phyloP scores from a whole-genome alignment of 2,888 invertebrate species.

The Patella ulyssiponensis region DNA sequence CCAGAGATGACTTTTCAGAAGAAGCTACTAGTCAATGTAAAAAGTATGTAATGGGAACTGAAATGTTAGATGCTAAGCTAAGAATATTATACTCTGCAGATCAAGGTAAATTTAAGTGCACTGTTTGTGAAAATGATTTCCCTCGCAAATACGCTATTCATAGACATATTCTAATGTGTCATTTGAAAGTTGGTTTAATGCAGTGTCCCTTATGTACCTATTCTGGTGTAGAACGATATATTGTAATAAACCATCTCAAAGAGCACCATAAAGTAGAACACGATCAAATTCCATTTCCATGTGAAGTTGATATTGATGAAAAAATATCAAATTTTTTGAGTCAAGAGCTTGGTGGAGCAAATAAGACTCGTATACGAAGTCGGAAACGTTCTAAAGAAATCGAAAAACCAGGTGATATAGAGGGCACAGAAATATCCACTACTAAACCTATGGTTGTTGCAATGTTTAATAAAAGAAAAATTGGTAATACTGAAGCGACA shows the following conservation, averaged over 20 bases:
- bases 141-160: conserved; percentile 41
- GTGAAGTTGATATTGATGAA: conserved; percentile 32
- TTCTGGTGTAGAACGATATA: conserved; percentile 42
- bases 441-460: conserved; percentile 36
- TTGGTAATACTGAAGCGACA: background rate
- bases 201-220: conserved; percentile 41
- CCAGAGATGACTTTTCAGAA: background rate
- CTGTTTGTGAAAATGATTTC: conserved; percentile 41
- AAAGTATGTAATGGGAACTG: conserved; percentile 44
- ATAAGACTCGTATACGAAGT: conserved; percentile 4
- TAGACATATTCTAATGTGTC: conserved; percentile 42
- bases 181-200: conserved; percentile 39
- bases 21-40: background rate
- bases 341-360: conserved; percentile 22
- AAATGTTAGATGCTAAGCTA: conserved; percentile 45
- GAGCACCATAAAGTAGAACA: conserved; percentile 36
- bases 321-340: conserved; percentile 34
- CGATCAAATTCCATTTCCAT: conserved; percentile 28
- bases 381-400: conserved; percentile 12
- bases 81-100: conserved; percentile 44
- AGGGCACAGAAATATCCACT: background rate
- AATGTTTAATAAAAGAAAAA: conserved; percentile 39
- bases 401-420: background rate
- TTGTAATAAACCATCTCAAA: conserved; percentile 40
- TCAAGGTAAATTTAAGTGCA: conserved; percentile 33